phyloP scores from a whole-genome alignment of 1,140 invertebrate genomes.

The Matsumurasca onukii region DNA sequence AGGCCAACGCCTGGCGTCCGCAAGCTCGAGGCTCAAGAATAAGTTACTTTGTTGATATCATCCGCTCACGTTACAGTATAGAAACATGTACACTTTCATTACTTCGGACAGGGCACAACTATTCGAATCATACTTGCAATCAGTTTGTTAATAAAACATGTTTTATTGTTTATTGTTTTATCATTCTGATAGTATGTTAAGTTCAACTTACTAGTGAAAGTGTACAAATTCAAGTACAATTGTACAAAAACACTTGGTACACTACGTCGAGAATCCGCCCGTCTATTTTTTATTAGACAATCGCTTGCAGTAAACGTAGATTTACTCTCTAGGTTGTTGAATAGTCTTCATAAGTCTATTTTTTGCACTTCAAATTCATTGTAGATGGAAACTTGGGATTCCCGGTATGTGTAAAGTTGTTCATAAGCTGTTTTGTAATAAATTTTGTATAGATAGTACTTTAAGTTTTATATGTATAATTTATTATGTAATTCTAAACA shows the following conservation, averaged over 20 bases:
- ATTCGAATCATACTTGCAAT: too few species aligned
- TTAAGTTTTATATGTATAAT: neutral
- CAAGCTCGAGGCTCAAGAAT: neutral
- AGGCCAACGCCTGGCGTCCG: neutral
- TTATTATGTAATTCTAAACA: neutral
- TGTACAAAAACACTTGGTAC: too few species aligned
- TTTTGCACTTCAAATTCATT: conserved; percentile 19
- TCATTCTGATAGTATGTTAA: neutral
- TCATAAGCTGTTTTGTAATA: conserved; percentile 10
- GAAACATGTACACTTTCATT: neutral
- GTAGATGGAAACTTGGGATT: conserved; percentile 17
- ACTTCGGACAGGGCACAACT: conserved; percentile 15
- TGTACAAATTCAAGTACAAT: too few species aligned
- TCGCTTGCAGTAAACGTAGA: conserved; percentile 11
- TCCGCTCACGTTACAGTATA: neutral
- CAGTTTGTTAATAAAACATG: too few species aligned
- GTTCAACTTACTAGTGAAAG: neutral
- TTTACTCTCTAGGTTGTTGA: conserved; percentile 15
- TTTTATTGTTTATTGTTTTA: neutral
- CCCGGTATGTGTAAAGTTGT: conserved; percentile 11
- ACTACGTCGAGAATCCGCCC: neutral
- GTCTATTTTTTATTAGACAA: conserved; percentile 11
- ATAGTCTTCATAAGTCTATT: conserved; percentile 23
- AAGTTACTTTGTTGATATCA: conserved; percentile 1
- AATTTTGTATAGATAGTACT: conserved; percentile 19